phyloP scores from a whole-genome alignment of 1,140 invertebrate genomes.

The Coptotermes formosanus region DNA sequence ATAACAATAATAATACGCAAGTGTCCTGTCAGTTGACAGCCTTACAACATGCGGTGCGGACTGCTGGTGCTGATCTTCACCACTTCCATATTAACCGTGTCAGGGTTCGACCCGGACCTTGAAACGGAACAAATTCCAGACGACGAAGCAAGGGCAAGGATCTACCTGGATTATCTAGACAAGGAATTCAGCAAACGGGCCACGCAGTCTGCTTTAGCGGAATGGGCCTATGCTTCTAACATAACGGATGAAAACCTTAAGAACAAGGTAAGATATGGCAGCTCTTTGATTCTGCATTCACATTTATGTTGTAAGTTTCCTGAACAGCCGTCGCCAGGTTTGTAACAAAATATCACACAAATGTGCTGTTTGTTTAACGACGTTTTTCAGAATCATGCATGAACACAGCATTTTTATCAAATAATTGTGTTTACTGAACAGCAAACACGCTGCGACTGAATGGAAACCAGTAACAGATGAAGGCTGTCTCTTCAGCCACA shows the following conservation, averaged over 20 bases:
- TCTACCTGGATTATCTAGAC: conserved; percentile 32
- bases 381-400: too few relatives aligned
- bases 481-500: too few relatives aligned
- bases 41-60: neutral
- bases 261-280: neutral
- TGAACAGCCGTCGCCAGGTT: neutral
- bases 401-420: too few relatives aligned
- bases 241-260: conserved; percentile 42
- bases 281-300: neutral
- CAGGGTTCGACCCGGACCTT: neutral
- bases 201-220: conserved; percentile 35
- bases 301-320: neutral
- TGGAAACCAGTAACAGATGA: too few relatives aligned
- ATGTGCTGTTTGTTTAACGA: neutral
- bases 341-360: neutral
- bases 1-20: too few relatives aligned
- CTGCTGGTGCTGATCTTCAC: neutral
- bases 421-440: too few relatives aligned
- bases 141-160: conserved; percentile 36
- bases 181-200: conserved; percentile 24
- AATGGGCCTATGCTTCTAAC: conserved; percentile 45
- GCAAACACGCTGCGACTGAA: too few relatives aligned
- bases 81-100: neutral
- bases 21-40: neutral
- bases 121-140: conserved; percentile 36